Evolutionary conservation across 1,140 invertebrate genomes (phyloP).

Genomic region (Odontomachus brunneus): DNA sequence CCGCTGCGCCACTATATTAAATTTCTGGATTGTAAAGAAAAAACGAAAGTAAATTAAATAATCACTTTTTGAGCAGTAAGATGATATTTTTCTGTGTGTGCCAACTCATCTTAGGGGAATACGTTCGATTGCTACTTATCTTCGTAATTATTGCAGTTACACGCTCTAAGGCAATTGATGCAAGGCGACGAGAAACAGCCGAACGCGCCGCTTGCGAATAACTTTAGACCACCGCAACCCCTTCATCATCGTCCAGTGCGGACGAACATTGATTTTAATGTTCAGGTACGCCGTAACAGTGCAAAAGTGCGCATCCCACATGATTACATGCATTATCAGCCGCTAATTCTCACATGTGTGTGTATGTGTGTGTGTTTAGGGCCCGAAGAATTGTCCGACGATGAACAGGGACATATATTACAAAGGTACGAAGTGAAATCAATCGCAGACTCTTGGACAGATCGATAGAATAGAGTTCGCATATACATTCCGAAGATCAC

Average conservation of each 20-base stretch:
- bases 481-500: neutral
- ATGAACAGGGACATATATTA: conserved; percentile 95
- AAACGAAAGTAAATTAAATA: no score
- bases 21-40: no score
- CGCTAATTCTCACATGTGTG: conserved; percentile 12
- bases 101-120: no score
- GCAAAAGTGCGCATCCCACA: no score
- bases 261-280: conserved; percentile 97
- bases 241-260: conserved; percentile 95
- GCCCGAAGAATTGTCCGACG: conserved; percentile 92
- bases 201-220: conserved; percentile 96
- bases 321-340: neutral
- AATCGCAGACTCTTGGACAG: neutral
- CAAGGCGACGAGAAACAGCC: conserved; percentile 94
- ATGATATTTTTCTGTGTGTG: no score
- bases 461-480: neutral
- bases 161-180: conserved; percentile 92
- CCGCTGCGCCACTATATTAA: no score
- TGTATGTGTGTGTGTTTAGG: conserved; percentile 71
- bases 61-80: no score
- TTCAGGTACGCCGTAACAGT: conserved; percentile 85
- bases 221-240: conserved; percentile 95
- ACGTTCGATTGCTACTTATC: neutral
- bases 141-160: conserved; percentile 88
- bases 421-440: conserved; percentile 87